Conservation (phyloP, 2,888 invertebrate genomes). For the Cosmia trapezina region DNA sequence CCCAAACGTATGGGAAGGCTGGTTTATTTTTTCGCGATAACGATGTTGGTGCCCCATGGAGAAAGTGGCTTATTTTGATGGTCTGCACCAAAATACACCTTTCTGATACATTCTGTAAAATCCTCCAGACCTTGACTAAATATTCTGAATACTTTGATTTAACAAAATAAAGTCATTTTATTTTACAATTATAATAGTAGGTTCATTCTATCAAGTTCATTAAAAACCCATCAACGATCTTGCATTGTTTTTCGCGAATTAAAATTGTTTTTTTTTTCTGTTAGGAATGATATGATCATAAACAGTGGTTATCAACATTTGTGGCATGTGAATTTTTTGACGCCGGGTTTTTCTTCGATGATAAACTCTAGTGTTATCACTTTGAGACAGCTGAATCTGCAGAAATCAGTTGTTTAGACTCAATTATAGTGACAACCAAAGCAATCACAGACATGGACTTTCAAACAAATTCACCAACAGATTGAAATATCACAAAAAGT, state of each 20-base stretch:
- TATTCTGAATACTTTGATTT: slow-evolving; percentile 16
- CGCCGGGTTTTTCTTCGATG: no score
- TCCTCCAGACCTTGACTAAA: slow-evolving; percentile 20
- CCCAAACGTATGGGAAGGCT: neutral
- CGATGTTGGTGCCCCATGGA: neutral
- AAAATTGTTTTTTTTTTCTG: neutral
- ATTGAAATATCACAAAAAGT: neutral
- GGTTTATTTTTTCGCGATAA: neutral
- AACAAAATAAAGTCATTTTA: neutral
- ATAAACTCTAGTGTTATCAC: neutral
- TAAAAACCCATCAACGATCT: slow-evolving; percentile 11
- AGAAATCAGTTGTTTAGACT: slow-evolving; percentile 22
- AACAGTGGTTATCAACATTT: neutral
- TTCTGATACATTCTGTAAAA: neutral
- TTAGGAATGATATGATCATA: no score
- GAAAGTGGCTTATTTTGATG: neutral
- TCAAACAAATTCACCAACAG: neutral
- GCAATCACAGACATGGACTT: no score
- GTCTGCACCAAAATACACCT: neutral
- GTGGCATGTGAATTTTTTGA: no score
- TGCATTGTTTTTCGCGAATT: slow-evolving; percentile 20
- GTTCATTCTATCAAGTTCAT: slow-evolving; percentile 12
- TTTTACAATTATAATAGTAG: slow-evolving; percentile 45
- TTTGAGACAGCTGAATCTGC: slow-evolving; percentile 23
- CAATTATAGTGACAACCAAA: slow-evolving; percentile 7